Conservation (phyloP, 2,888 invertebrate genomes). For the Subacronicta megacephala region DNA sequence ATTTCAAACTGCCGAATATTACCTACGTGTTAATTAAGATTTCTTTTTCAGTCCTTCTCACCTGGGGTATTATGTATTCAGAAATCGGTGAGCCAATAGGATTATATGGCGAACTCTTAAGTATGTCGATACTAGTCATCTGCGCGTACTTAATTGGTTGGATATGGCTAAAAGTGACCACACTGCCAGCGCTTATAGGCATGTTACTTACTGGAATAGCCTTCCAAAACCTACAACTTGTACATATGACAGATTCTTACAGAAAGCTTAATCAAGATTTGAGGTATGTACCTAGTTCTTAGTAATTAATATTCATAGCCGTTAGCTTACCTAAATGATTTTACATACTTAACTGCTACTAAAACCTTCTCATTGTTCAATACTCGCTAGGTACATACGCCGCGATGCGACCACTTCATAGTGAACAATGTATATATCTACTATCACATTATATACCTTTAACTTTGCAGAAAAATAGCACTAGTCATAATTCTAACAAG, state of each 20-base stretch:
- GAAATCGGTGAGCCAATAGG: slow-evolving; percentile 91
- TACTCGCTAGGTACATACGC: too few species aligned
- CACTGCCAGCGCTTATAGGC: slow-evolving; percentile 93
- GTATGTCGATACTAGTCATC: slow-evolving; percentile 91
- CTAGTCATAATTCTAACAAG: slow-evolving; percentile 95
- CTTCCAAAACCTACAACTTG: slow-evolving; percentile 91
- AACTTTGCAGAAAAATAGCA: slow-evolving; percentile 92
- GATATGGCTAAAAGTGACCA: slow-evolving; percentile 91
- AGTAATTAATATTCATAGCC: too few species aligned
- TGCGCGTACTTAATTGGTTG: slow-evolving; percentile 93
- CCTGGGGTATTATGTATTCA: slow-evolving; percentile 92
- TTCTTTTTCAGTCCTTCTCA: slow-evolving; percentile 86
- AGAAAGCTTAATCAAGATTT: slow-evolving; percentile 91
- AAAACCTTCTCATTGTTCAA: too few species aligned
- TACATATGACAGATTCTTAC: slow-evolving; percentile 90
- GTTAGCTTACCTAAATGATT: too few species aligned
- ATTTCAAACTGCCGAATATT: too few species aligned
- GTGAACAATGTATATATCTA: too few species aligned
- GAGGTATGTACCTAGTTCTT: slow-evolving; percentile 63
- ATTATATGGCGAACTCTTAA: slow-evolving; percentile 91
- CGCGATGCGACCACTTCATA: too few species aligned
- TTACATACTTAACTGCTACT: too few species aligned
- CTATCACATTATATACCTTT: too few species aligned
- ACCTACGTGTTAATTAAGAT: too few species aligned
- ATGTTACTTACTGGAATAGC: slow-evolving; percentile 93